Base-by-base conservation (phyloP, 2,888 invertebrate genomes). In the Hofmannophila pseudospretella region DNA sequence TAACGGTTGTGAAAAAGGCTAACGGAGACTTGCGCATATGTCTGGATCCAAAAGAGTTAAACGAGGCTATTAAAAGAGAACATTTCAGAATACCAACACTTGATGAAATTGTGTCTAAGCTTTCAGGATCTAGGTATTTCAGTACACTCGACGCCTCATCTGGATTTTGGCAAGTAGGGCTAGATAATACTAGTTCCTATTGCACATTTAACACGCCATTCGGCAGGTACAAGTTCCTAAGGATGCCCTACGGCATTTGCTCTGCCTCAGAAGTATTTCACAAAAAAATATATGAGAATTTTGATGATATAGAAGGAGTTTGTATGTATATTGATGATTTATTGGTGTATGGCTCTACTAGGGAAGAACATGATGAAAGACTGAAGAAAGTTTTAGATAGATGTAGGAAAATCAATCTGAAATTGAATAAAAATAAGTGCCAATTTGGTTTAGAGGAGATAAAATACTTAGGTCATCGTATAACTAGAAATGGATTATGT, bases 31-130 rank as follows among this genome's bases (percentile, higher is more conserved):
- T 46, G 9, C 22, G 43, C 3, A 32, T 46, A 12, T 44, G 44
- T 29, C 11, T 44, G 28, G 42, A 45, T 19, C 45, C 45, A 3
- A 42, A 38, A 10, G 40, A 42, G 12, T 38, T 45, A 31, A 45
- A 45, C 31, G 32, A 34, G 1, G 38, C 36, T 1, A 44, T 47
- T 7, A 33, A 29, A 32, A 38, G 42, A 14, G 43, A 45, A 35
- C 31, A 45, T 13, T 47, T 43, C 11, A 37, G 36, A 12, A 12
- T 47, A 10, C 44, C 44, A 7, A 42, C 47, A 7, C 14, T 39
- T 11, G 45, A 45, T 10, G 39, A 42, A 33, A 42, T 45, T 20
- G 27, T 39, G 11, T 34, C 38, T 7, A 39, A 47, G 26, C 30
- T 41, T 3, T 32, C 40, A 9, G 37, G 44, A 8, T 32, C 36